These are phyloP conservation scores for Aphelocoma coerulescens DNA, from an alignment of 2,113 vertebrate genomes.

Conservation along the genomic window DNA sequence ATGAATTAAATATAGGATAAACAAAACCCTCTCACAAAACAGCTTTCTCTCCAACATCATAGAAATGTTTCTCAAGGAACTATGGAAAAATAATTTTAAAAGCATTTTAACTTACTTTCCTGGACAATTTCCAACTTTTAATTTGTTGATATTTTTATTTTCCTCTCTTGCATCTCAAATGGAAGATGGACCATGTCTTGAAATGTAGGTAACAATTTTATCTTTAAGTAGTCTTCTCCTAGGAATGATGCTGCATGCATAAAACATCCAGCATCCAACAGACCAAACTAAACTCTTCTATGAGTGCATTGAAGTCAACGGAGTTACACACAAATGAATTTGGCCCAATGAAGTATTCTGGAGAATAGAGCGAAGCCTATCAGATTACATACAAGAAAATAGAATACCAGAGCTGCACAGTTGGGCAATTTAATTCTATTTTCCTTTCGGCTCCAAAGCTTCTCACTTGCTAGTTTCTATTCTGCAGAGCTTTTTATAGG, in stretches of 20 bases:
- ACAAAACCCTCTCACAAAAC: neutral
- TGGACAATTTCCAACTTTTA: neutral
- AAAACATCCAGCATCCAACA: neutral
- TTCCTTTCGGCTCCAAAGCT: neutral
- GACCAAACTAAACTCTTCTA: neutral
- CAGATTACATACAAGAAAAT: neutral
- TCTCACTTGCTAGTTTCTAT: neutral
- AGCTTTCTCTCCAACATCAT: neutral
- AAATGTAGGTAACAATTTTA: neutral
- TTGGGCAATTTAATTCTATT: neutral
- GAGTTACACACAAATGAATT: neutral
- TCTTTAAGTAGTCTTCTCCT: neutral
- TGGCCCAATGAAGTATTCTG: neutral
- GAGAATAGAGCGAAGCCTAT: neutral
- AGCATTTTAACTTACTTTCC: neutral
- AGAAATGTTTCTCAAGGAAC: neutral
- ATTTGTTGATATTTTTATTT: neutral
- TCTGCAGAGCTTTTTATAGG: neutral
- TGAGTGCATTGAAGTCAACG: neutral
- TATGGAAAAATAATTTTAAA: neutral
- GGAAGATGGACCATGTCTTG: neutral
- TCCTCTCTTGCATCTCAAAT: neutral
- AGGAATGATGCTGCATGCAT: neutral
- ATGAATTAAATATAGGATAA: conserved; percentile 15
- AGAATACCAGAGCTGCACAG: neutral